phyloP scores from a whole-genome alignment of 2,113 vertebrate species.

The Parus major region DNA sequence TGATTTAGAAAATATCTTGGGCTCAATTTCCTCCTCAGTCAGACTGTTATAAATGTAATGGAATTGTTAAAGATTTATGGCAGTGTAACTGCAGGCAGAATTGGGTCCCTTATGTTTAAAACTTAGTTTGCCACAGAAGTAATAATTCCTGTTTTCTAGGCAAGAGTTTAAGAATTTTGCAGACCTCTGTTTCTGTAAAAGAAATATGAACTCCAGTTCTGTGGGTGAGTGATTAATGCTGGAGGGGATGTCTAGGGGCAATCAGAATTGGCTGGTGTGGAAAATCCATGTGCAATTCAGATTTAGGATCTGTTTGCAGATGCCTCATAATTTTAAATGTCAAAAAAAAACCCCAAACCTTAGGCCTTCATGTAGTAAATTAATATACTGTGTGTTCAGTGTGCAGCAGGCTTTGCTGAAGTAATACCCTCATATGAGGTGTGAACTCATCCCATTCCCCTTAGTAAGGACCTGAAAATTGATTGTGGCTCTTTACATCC shows the following conservation, averaged over 20 bases:
- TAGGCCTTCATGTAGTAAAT: slow-evolving; percentile 22
- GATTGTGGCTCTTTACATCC: not conserved
- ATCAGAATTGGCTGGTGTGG: slow-evolving; percentile 8
- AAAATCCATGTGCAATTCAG: slow-evolving; percentile 41
- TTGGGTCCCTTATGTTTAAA: slow-evolving; percentile 63
- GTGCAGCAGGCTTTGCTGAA: slow-evolving; percentile 33
- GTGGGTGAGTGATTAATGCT: slow-evolving; percentile 39
- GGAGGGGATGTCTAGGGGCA: slow-evolving; percentile 14
- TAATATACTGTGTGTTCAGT: slow-evolving; percentile 8
- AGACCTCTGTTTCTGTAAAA: slow-evolving; percentile 54
- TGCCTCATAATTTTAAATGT: slow-evolving; percentile 61
- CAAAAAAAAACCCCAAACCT: not conserved
- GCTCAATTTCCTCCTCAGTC: slow-evolving; percentile 47
- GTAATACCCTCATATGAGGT: slow-evolving; percentile 16
- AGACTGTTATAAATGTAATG: slow-evolving; percentile 49
- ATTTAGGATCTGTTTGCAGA: slow-evolving; percentile 39
- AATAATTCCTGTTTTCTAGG: slow-evolving; percentile 57
- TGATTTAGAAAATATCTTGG: slow-evolving; percentile 49
- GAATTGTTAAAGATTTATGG: slow-evolving; percentile 53
- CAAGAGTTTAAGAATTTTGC: slow-evolving; percentile 56
- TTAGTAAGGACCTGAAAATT: slow-evolving; percentile 1
- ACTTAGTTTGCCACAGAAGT: slow-evolving; percentile 47
- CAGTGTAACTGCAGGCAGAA: slow-evolving; percentile 51
- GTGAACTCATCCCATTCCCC: slow-evolving; percentile 42
- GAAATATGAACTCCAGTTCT: slow-evolving; percentile 48